phyloP scores from a whole-genome alignment of 2,797 vertebrate genomes.

The Thamnophis elegans region DNA sequence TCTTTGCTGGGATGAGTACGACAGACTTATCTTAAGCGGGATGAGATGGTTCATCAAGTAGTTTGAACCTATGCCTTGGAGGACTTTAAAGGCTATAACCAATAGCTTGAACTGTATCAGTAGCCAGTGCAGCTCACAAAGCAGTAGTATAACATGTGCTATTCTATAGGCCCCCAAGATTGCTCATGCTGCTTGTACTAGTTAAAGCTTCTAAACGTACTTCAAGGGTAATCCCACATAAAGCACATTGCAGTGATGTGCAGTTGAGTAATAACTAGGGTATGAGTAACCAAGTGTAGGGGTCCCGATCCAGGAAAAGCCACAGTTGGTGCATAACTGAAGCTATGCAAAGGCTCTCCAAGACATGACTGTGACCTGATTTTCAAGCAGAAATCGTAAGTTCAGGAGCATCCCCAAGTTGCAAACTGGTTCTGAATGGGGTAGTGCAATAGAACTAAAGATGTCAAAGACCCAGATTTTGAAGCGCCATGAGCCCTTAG shows the following conservation, averaged over 20 bases:
- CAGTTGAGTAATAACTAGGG: neutral
- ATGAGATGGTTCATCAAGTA: neutral
- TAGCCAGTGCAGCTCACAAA: neutral
- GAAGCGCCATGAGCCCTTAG: neutral
- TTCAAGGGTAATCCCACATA: neutral
- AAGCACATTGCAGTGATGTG: neutral
- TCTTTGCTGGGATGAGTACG: neutral
- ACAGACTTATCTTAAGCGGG: neutral
- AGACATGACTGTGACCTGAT: neutral
- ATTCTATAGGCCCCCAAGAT: neutral
- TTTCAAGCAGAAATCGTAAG: neutral
- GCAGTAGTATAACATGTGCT: neutral
- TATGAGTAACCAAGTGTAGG: neutral
- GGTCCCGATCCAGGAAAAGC: neutral
- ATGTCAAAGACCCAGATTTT: neutral
- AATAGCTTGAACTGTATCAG: neutral
- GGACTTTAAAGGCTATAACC: neutral
- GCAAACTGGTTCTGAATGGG: neutral
- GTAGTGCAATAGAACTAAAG: neutral
- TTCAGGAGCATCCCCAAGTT: neutral
- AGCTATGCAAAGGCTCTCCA: neutral
- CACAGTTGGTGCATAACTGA: neutral
- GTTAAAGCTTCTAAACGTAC: neutral
- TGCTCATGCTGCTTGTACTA: neutral
- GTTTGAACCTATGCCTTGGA: neutral